A percentile compares a stretch with the other conserved stretches of the same genome.
These are phyloP conservation scores for Lemur catta DNA, from an alignment of 2,797 vertebrate genomes.

Conservation along the genomic window DNA sequence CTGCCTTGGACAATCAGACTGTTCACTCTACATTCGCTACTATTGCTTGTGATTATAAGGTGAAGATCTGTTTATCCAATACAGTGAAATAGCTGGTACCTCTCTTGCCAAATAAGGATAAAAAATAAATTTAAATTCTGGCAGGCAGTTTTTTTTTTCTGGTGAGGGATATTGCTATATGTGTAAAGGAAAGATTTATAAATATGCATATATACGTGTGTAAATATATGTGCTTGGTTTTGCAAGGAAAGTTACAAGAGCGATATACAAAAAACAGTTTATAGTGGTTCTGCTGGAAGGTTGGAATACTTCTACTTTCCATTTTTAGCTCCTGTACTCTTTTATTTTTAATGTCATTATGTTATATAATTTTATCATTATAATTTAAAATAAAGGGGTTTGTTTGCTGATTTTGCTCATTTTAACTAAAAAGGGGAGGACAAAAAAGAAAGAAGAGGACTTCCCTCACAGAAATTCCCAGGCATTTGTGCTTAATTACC, in stretches of 20 bases:
- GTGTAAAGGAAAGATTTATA: conserved; percentile 46
- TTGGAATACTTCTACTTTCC: not conserved
- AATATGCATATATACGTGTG: not conserved
- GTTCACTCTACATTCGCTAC: not conserved
- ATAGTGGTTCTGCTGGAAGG: not conserved
- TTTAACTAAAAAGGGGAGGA: conserved; percentile 27
- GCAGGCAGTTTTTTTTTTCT: not conserved
- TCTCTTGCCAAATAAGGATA: conserved; percentile 42
- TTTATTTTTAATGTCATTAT: conserved; percentile 26
- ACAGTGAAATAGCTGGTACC: not conserved
- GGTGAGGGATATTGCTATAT: not conserved
- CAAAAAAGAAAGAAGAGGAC: not conserved
- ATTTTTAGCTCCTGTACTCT: not conserved
- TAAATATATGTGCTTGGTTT: conserved; percentile 52
- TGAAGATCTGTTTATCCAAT: not conserved
- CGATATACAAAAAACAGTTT: not conserved
- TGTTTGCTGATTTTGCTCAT: not conserved
- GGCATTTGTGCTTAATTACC: not conserved
- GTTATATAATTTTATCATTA: not conserved
- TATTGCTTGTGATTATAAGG: not conserved
- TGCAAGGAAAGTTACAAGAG: conserved; percentile 14
- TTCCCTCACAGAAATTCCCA: not conserved
- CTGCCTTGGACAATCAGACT: not conserved
- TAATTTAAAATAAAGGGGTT: conserved; percentile 17
- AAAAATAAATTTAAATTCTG: conserved; percentile 30